Conservation (phyloP, 2,113 vertebrate species). For the Megatriorchis doriae region DNA sequence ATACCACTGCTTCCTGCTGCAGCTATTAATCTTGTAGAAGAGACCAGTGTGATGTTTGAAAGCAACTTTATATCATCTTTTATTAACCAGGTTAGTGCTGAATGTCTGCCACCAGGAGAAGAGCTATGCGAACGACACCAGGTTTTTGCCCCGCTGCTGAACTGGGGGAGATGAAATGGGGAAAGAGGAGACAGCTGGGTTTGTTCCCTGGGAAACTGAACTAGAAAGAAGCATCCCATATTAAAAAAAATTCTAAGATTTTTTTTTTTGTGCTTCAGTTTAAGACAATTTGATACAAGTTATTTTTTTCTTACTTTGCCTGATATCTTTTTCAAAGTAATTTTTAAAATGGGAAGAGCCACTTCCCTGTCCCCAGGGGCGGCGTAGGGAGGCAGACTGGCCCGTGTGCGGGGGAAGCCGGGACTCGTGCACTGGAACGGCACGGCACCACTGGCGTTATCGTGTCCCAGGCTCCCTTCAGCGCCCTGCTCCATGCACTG, state of each 20-base stretch:
- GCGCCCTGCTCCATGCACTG: not conserved
- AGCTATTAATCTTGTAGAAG: not conserved
- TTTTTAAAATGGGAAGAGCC: not conserved
- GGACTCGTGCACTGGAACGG: accelerated
- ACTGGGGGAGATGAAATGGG: not conserved
- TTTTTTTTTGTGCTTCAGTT: not conserved
- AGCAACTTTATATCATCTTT: not conserved
- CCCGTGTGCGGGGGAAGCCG: accelerated
- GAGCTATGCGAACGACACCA: accelerated
- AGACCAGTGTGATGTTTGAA: not conserved
- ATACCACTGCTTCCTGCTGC: not conserved
- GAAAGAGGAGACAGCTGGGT: not conserved
- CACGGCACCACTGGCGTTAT: accelerated
- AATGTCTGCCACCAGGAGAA: not conserved
- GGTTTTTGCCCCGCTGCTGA: not conserved
- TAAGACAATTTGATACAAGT: not conserved
- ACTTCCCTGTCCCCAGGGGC: not conserved
- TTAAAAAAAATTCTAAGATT: not conserved
- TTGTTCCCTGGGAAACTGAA: not conserved
- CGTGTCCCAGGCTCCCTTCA: not conserved
- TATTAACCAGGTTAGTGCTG: not conserved
- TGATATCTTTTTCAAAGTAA: not conserved
- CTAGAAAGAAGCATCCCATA: not conserved
- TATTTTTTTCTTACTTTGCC: not conserved
- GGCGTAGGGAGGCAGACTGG: not conserved